Evolutionary conservation across 2,797 vertebrate genomes (phyloP), one percentile per base, ranked within the genome.

Genomic region (Telmatherina bonti): DNA sequence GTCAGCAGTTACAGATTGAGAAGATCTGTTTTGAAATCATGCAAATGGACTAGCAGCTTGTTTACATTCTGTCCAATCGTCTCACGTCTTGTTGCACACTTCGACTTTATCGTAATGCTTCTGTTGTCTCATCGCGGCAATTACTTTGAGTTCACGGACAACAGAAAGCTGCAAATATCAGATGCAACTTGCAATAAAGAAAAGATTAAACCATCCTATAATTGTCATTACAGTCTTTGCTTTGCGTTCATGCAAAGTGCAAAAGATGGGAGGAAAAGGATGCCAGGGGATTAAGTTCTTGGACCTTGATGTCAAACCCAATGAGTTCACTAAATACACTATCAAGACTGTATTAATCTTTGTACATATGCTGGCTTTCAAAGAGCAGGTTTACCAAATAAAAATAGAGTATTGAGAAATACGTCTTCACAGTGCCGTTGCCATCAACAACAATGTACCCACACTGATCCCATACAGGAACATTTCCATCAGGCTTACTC

Each of bases 381-480:
- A 63, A 30, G 54, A 55, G 43, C 33, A 63, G 27, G 1, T 70
- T 64, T 20, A 36, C 0, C 2, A 31, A 29, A 62, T 35, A 71
- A 35, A 16, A 55, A 52, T 4, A 31, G 5, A 33, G 3, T 65
- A n/a, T 30, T 43, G 24, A 54, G 35, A 53, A 78, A 62, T 29
- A 51, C 67, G 61, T 54, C 57, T 59, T 57, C 64, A 56, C 38
- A 31, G 13, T 45, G 33, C 49, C 22, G 30, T 75, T 82, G 58
- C 71, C 72, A 68, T 35, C 1, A 45, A 1, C 3, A 72, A 69
- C 82, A 84, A 68, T 67, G 45, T 11, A 63, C 30, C 63, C 70
- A 20, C 62, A 53, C 45, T 73, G 74, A 85, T 86, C 76, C 66
- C 41, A 74, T 62, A 67, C 45, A 59, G 79, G 67, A 77, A 68